phyloP scores from a whole-genome alignment of 2,888 invertebrate genomes.

The Mantis religiosa region DNA sequence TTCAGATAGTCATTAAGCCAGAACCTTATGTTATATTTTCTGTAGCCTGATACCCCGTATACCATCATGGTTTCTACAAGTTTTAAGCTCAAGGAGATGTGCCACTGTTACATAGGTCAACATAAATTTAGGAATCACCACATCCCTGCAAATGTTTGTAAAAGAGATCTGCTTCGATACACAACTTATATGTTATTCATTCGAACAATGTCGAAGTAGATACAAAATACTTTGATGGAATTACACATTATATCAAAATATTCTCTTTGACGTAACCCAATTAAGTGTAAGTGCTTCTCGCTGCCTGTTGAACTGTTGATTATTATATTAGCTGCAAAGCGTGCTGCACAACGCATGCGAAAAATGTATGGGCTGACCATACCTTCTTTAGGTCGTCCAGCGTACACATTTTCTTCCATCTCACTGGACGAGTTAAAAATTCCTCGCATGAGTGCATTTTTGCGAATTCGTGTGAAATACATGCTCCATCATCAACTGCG shows the following conservation, averaged over 20 bases:
- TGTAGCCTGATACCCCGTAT: no score
- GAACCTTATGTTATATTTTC: no score
- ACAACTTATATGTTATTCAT: not conserved
- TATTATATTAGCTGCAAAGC: not conserved
- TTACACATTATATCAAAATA: not conserved
- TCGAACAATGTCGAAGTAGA: not conserved
- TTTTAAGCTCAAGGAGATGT: no score
- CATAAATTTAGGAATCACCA: no score
- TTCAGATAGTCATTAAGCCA: no score
- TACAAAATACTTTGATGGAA: not conserved
- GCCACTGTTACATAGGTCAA: no score
- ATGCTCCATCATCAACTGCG: not conserved
- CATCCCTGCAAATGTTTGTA: no score
- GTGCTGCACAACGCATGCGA: not conserved
- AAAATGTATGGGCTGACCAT: not conserved
- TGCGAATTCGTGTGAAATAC: not conserved
- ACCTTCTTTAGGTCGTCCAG: not conserved
- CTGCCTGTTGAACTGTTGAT: not conserved
- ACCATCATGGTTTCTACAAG: no score
- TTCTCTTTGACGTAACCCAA: not conserved
- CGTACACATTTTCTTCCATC: not conserved
- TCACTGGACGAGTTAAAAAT: not conserved
- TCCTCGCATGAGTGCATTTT: not conserved
- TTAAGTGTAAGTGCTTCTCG: not conserved
- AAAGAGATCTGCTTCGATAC: not conserved